Evolutionary conservation across 2,113 vertebrate species (phyloP).

Genomic region (Corythornis cristatus): DNA sequence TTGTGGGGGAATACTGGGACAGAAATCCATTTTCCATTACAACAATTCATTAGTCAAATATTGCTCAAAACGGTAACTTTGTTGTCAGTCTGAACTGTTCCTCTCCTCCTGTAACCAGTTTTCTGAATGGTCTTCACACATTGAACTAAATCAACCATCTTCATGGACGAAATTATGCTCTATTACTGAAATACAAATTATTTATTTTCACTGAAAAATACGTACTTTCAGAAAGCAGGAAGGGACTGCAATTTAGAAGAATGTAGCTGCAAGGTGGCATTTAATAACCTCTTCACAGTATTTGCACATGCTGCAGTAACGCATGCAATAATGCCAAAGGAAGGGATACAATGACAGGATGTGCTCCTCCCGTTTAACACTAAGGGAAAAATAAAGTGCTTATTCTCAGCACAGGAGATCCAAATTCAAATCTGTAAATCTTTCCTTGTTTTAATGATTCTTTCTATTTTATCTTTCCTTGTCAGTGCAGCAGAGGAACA

Average conservation of each 20-base stretch:
- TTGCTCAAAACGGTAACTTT: not conserved
- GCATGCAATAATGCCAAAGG: not conserved
- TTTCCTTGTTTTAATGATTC: not conserved
- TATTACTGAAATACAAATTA: not conserved
- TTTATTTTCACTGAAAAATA: not conserved
- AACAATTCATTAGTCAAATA: not conserved
- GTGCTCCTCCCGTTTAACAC: not conserved
- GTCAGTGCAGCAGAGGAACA: not conserved
- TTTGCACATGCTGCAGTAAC: not conserved
- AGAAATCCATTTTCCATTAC: not conserved
- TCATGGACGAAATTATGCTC: not conserved
- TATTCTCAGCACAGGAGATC: not conserved
- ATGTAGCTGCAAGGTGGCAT: not conserved
- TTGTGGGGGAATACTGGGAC: fast-evolving
- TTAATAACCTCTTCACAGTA: not conserved
- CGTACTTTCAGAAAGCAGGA: not conserved
- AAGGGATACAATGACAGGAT: not conserved
- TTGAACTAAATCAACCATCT: not conserved
- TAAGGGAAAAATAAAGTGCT: not conserved
- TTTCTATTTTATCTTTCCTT: not conserved
- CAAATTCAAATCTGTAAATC: not conserved
- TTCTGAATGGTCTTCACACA: not conserved
- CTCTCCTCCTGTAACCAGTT: not conserved
- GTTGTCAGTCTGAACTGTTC: not conserved
- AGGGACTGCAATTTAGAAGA: not conserved